Evolutionary conservation across 2,797 vertebrate genomes (phyloP), one percentile per base, ranked within the genome.

Genomic region (Poecilia velifera): DNA sequence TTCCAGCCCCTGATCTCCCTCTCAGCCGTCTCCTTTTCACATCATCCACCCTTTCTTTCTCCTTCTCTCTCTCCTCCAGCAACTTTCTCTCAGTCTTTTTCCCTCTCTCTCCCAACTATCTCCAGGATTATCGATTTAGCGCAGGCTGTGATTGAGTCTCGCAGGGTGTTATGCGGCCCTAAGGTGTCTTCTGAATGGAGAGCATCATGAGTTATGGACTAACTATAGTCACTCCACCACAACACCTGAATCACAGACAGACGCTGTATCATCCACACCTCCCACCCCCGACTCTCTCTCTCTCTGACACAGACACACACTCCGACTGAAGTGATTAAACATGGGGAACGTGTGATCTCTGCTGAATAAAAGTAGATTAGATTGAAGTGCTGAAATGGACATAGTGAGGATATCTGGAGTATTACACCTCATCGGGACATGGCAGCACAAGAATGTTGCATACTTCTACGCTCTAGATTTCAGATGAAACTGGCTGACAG

Each of bases 121-220:
- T 93, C 91, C 86, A 78, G 93, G 90, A 93, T 92, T 95, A 96
- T 96, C 92, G 95, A 96, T 96, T 94, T 95, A 90, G 91, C 87
- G 92, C 94, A 91, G 91, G 92, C 89, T 89, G 93, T 96, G 96
- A 96, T 95, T 94, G 95, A 96, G 94, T 94, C 95, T 95, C 93
- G 82, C 88, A 85, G 93, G 92, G 94, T 91, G 89, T 94, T 92
- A 94, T 94, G 94, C 84, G 83, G 91, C 94, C 94, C 94, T 91
- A 90, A 95, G 94, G 95, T 93, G 92, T 94, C 94, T 93, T 90
- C 90, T 93, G 94, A 92, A 94, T 93, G 92, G 90, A 94, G 93
- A 95, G 92, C 94, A 94, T 94, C 94, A 92, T 96, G 94, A 96
- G 91, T 95, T 93, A 95, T 94, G 93, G 91, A 92, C 92, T 88